These are phyloP conservation scores for Barbus barbus DNA, from an alignment of 2,113 vertebrate genomes.

Conservation along the genomic window DNA sequence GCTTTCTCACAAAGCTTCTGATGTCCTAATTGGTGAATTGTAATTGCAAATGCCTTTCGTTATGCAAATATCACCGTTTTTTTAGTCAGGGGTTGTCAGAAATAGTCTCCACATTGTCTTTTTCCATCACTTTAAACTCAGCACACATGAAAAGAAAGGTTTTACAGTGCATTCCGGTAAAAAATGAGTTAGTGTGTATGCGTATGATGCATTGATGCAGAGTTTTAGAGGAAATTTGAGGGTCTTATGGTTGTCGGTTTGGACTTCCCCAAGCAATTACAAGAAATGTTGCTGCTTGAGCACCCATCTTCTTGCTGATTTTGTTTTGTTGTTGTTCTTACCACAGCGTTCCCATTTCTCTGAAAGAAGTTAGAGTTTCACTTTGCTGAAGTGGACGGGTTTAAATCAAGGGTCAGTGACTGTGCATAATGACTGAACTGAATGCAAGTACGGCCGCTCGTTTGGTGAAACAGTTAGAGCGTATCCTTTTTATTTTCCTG, in stretches of 20 bases:
- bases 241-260: background rate
- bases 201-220: background rate
- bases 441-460: slow-evolving; percentile 28
- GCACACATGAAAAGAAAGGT: slow-evolving; percentile 4
- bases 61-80: slow-evolving; percentile 31
- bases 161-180: background rate
- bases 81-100: slow-evolving; percentile 28
- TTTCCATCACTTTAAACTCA: background rate
- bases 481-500: too few relatives aligned
- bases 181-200: background rate
- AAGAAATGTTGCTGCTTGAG: slow-evolving; percentile 4
- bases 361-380: slow-evolving; percentile 8
- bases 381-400: slow-evolving; percentile 28
- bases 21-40: slow-evolving; percentile 40
- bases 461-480: slow-evolving; percentile 24
- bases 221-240: background rate
- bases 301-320: background rate
- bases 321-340: slow-evolving; percentile 4
- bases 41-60: slow-evolving; percentile 43
- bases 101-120: slow-evolving; percentile 7
- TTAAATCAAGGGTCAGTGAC: slow-evolving; percentile 48
- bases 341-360: background rate
- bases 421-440: slow-evolving; percentile 28
- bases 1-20: slow-evolving; percentile 33
- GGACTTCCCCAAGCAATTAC: background rate